Conservation (phyloP, 1,140 invertebrate species). For the Danaus melanippus region DNA sequence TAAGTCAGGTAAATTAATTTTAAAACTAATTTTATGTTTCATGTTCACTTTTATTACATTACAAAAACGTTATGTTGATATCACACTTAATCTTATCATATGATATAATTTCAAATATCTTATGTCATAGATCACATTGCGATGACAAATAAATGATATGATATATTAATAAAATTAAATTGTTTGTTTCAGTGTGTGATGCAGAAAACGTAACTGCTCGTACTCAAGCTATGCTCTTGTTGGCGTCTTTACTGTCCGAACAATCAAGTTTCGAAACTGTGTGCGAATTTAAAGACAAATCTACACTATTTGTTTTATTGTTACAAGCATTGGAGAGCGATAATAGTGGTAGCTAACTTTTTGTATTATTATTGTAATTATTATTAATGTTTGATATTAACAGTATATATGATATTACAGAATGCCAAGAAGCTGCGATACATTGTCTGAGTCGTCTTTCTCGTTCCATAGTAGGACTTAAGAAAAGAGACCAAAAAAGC, state of each 20-base stretch:
- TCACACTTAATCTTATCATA: neutral
- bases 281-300: conserved; percentile 25
- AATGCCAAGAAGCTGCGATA: conserved; percentile 41
- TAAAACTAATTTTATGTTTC: too few relatives aligned
- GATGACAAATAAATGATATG: conserved; percentile 1
- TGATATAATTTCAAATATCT: conserved; percentile 1
- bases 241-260: conserved; percentile 34
- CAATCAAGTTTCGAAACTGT: conserved; percentile 30
- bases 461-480: conserved; percentile 22
- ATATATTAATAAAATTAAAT: neutral
- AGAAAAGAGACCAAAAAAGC: too few relatives aligned
- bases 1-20: conserved; percentile 28
- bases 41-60: too few relatives aligned
- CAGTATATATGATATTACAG: conserved; percentile 27
- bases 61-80: too few relatives aligned
- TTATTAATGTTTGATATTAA: neutral
- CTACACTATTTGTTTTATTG: conserved; percentile 29
- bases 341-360: conserved; percentile 25
- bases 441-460: conserved; percentile 41
- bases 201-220: conserved; percentile 24
- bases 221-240: conserved; percentile 33
- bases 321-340: conserved; percentile 39
- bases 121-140: neutral
- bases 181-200: conserved; percentile 29
- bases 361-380: neutral